These are phyloP conservation scores for Spatulosminthurus flaviceps DNA, from an alignment of 2,888 invertebrate genomes.

Conservation along the genomic window DNA sequence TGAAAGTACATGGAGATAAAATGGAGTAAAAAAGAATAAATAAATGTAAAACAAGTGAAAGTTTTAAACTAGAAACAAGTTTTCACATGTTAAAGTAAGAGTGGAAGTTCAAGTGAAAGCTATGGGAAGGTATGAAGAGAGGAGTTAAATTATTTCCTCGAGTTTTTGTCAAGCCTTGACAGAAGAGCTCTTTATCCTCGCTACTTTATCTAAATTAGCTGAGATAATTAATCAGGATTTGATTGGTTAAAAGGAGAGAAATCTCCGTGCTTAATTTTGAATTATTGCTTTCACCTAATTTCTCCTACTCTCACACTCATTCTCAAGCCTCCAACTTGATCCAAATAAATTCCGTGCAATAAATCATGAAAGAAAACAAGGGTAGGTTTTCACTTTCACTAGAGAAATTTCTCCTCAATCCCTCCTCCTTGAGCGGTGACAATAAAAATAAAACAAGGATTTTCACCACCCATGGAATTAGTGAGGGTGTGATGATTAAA, in stretches of 20 bases:
- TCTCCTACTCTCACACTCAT: not conserved
- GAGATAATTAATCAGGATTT: slow-evolving; percentile 49
- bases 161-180: not conserved
- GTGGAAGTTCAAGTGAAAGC: too few species aligned
- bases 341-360: not conserved
- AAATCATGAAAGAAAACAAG: not conserved
- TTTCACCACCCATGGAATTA: too few species aligned
- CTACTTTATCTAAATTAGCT: slow-evolving; percentile 24
- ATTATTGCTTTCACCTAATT: slow-evolving; percentile 18
- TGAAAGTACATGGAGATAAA: not conserved
- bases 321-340: too few species aligned
- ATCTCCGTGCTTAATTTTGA: slow-evolving; percentile 38
- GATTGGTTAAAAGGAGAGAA: slow-evolving; percentile 26
- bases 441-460: too few species aligned
- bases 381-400: not conserved
- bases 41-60: too few species aligned
- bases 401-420: too few species aligned
- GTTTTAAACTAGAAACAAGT: too few species aligned
- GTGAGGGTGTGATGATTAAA: too few species aligned
- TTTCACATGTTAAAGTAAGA: too few species aligned
- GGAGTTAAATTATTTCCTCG: not conserved
- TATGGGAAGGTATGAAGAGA: too few species aligned
- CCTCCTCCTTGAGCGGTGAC: too few species aligned
- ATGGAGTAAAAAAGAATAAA: too few species aligned
- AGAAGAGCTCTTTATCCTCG: not conserved